A percentile compares a stretch with the other conserved stretches of the same genome.
phyloP scores from a whole-genome alignment of 2,113 vertebrate genomes.

The Melanocharis versteri region DNA sequence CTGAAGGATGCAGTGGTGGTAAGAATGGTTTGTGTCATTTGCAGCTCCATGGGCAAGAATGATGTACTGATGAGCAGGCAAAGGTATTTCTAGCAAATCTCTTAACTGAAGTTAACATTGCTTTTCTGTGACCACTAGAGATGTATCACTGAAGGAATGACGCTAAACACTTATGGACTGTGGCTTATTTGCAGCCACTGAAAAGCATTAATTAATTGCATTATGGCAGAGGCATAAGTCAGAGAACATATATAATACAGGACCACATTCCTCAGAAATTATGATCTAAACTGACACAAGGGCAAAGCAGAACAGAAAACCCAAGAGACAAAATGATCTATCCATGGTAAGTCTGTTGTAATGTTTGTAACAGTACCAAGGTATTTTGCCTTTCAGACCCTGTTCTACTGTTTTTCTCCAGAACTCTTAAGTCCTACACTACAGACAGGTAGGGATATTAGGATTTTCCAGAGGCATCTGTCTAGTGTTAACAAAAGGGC shows the following conservation, averaged over 20 bases:
- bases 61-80: rapidly evolving
- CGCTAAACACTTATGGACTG: rapidly evolving
- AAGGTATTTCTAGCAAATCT: not conserved
- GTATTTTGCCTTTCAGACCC: not conserved
- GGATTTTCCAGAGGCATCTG: not conserved
- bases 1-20: not conserved
- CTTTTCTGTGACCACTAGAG: not conserved
- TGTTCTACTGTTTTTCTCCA: not conserved
- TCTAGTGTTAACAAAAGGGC: not conserved
- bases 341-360: not conserved
- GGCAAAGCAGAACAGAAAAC: not conserved
- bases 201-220: not conserved
- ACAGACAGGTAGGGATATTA: not conserved
- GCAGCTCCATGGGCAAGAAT: not conserved
- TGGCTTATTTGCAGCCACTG: not conserved
- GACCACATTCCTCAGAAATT: not conserved
- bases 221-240: not conserved
- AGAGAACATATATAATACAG: not conserved
- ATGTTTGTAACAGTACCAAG: not conserved
- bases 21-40: not conserved
- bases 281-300: not conserved
- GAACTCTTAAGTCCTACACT: not conserved
- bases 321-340: not conserved
- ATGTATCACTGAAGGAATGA: not conserved
- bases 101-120: not conserved